A percentile compares a stretch with the other conserved stretches of the same genome.
phyloP scores from a whole-genome alignment of 1,140 invertebrate species.

The Drosophila teissieri region DNA sequence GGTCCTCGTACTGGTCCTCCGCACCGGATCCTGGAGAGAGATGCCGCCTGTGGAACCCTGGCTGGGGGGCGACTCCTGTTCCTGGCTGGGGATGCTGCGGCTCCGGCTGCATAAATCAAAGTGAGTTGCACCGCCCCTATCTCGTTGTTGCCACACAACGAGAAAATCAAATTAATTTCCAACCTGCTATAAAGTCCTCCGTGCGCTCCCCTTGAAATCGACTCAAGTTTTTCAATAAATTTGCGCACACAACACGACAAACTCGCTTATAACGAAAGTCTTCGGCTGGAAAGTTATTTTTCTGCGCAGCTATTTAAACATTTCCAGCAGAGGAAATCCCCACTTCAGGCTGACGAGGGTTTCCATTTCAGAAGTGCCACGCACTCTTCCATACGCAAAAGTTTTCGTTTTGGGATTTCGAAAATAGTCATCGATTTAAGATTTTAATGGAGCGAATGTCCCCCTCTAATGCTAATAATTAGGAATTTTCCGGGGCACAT shows the following conservation, averaged over 20 bases:
- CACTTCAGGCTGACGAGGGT: constrained; percentile 29
- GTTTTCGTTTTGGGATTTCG: background rate
- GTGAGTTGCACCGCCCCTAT: constrained; percentile 51
- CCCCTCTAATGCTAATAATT: constrained; percentile 25
- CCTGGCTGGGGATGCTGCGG: constrained; percentile 60
- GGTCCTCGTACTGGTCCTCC: constrained; percentile 2
- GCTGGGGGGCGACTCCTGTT: constrained; percentile 49
- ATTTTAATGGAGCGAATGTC: constrained; percentile 23
- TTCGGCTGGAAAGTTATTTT: constrained; percentile 11
- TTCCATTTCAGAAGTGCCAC: constrained; percentile 1
- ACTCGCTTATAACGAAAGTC: constrained; percentile 15
- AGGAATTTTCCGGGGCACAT: constrained; percentile 18
- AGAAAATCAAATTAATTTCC: constrained; percentile 51
- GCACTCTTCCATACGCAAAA: constrained; percentile 5
- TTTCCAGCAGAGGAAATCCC: constrained; percentile 5
- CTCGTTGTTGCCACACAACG: constrained; percentile 5
- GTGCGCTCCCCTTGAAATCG: constrained; percentile 2
- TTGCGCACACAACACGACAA: constrained; percentile 19
- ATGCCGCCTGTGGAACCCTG: constrained; percentile 64
- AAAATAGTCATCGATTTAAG: constrained; percentile 24
- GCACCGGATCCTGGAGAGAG: constrained; percentile 36
- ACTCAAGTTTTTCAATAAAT: constrained; percentile 62
- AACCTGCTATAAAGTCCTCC: constrained; percentile 6
- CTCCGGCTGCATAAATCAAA: constrained; percentile 76
- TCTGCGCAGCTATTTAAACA: constrained; percentile 28